A percentile compares a stretch with the other conserved stretches of the same genome.
Conservation (phyloP, 2,113 vertebrate genomes). For the Erpornis zantholeuca region DNA sequence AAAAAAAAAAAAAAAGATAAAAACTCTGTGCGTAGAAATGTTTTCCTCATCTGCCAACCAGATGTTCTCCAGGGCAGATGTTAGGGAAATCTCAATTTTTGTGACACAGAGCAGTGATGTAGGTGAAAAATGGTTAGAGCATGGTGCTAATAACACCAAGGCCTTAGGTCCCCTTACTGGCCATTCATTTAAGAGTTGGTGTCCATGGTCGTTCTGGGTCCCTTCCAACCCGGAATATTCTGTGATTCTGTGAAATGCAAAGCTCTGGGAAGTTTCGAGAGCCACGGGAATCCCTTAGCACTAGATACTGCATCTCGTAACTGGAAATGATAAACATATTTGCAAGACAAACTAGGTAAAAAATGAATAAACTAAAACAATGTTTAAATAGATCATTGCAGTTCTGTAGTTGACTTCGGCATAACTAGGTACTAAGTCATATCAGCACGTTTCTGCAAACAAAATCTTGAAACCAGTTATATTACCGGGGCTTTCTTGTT, state of each 20-base stretch:
- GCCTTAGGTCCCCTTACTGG: rapidly evolving
- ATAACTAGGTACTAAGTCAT: neutral
- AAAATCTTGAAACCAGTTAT: neutral
- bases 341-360: neutral
- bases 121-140: neutral
- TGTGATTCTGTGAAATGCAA: neutral
- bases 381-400: neutral
- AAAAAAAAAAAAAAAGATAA: neutral
- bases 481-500: neutral
- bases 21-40: rapidly evolving
- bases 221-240: neutral
- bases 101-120: neutral
- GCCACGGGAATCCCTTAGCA: neutral
- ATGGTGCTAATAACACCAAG: neutral
- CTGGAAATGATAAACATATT: neutral
- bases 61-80: neutral
- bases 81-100: rapidly evolving
- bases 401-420: neutral
- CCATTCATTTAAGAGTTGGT: rapidly evolving
- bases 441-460: neutral
- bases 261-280: neutral
- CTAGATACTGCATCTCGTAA: neutral
- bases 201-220: too few relatives aligned
- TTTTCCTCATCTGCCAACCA: neutral
- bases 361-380: neutral